Percentiles rank a stretch among this genome's conserved stretches.
phyloP scores from a whole-genome alignment of 1,140 invertebrate species.

The Ooceraea biroi region DNA sequence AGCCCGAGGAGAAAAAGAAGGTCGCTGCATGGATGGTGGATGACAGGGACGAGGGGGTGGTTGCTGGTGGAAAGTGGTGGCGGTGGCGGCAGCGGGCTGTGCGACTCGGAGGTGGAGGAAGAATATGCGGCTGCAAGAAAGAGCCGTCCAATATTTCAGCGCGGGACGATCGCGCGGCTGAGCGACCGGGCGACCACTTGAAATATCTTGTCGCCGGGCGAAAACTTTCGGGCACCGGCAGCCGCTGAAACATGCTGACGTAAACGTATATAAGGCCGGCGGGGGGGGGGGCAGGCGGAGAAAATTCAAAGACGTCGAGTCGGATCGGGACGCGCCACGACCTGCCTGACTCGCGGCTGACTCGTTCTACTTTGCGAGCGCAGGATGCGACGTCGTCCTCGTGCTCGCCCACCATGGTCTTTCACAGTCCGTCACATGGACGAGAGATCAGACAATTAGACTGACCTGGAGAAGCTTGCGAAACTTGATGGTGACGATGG shows the following conservation, averaged over 20 bases:
- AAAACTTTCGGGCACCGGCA: slow-evolving; percentile 82
- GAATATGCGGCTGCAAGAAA: slow-evolving; percentile 82
- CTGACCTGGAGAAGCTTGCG: background rate
- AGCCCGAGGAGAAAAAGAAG: slow-evolving; percentile 68
- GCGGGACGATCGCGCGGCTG: slow-evolving; percentile 80
- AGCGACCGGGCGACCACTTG: slow-evolving; percentile 81
- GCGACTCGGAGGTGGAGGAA: slow-evolving; percentile 54
- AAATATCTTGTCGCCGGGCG: slow-evolving; percentile 84
- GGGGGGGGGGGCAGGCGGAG: background rate
- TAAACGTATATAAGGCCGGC: slow-evolving; percentile 82
- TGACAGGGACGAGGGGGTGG: slow-evolving; percentile 70
- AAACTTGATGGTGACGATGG: background rate
- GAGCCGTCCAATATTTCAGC: slow-evolving; percentile 84
- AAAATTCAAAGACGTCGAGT: slow-evolving; percentile 57
- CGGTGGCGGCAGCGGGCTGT: background rate
- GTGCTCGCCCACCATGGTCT: background rate
- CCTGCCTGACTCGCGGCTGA: slow-evolving; percentile 62
- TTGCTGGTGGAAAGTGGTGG: slow-evolving; percentile 46
- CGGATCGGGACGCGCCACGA: slow-evolving; percentile 60
- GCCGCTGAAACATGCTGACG: slow-evolving; percentile 85
- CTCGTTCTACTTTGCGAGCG: slow-evolving; percentile 50
- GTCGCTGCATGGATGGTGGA: slow-evolving; percentile 66
- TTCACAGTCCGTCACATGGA: background rate
- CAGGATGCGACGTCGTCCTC: background rate
- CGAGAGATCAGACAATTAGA: background rate